Evolutionary conservation across 1,140 invertebrate genomes (phyloP).

Genomic region (Chrysomallon squamiferum): DNA sequence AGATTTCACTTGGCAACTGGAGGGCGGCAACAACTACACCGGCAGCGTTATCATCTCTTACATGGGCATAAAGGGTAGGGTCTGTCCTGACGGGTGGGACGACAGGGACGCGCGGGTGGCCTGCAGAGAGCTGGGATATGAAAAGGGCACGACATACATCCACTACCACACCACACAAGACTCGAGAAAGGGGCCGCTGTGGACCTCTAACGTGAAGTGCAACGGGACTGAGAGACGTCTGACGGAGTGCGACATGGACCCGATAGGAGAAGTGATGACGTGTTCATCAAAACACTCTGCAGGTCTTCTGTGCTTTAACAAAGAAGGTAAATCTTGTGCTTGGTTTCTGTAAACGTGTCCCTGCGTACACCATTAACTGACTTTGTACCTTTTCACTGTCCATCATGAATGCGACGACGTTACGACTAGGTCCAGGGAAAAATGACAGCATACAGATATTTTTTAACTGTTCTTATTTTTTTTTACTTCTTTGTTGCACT

Average conservation of each 20-base stretch:
- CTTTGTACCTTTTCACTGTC: too few species aligned
- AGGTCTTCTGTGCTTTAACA: conserved; percentile 30
- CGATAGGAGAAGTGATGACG: conserved; percentile 21
- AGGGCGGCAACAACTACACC: conserved; percentile 18
- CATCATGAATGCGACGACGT: too few species aligned
- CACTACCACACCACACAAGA: conserved; percentile 8
- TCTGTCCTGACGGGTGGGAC: conserved; percentile 38
- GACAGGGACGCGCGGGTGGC: conserved; percentile 37
- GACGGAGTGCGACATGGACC: conserved; percentile 19
- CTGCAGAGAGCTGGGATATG: conserved; percentile 37
- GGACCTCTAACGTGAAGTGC: conserved; percentile 37
- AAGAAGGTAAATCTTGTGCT: conserved; percentile 23
- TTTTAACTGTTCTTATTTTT: too few species aligned
- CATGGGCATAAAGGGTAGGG: conserved; percentile 27
- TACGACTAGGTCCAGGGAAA: too few species aligned
- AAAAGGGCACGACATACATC: conserved; percentile 24
- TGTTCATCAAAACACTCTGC: conserved; percentile 24
- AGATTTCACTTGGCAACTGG: conserved; percentile 13
- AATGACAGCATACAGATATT: too few species aligned
- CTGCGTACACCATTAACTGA: too few species aligned
- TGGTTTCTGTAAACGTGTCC: too few species aligned
- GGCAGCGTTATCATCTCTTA: conserved; percentile 25
- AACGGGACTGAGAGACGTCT: conserved; percentile 38
- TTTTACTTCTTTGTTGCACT: too few species aligned
- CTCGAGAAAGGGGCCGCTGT: conserved; percentile 17